These are phyloP conservation scores for Bilobella aurantiaca DNA, from an alignment of 1,140 invertebrate genomes.

Conservation along the genomic window DNA sequence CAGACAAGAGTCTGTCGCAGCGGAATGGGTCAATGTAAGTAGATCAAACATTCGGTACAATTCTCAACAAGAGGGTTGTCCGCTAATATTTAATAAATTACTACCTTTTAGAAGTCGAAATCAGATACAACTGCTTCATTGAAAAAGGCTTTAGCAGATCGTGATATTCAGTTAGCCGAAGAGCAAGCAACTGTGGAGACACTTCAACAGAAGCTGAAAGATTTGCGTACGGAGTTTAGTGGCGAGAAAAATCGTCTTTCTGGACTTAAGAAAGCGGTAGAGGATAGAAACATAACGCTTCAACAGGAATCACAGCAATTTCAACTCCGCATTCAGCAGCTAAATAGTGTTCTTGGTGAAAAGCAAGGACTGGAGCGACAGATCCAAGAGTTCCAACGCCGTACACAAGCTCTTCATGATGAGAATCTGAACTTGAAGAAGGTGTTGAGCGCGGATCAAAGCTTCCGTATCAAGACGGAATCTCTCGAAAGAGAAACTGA, in stretches of 20 bases:
- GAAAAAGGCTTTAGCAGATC: constrained; percentile 73
- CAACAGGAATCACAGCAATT: constrained; percentile 19
- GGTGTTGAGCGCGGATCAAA: constrained; percentile 22
- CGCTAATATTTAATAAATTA: neutral
- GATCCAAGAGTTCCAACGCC: neutral
- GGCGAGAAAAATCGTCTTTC: constrained; percentile 50
- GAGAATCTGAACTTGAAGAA: constrained; percentile 23
- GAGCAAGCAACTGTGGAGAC: constrained; percentile 55
- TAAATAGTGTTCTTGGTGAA: constrained; percentile 7
- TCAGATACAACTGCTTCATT: constrained; percentile 72
- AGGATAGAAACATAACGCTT: constrained; percentile 14
- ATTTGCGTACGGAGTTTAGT: constrained; percentile 60
- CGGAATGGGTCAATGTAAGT: constrained; percentile 65
- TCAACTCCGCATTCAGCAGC: constrained; percentile 21
- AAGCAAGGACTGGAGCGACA: neutral
- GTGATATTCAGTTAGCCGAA: constrained; percentile 59
- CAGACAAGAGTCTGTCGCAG: constrained; percentile 68
- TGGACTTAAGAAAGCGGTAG: constrained; percentile 42
- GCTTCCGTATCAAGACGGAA: constrained; percentile 23
- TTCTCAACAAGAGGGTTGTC: too few species aligned
- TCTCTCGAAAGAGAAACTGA: constrained; percentile 28
- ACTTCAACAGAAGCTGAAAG: constrained; percentile 62
- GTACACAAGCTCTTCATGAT: constrained; percentile 5
- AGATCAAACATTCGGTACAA: constrained; percentile 1
- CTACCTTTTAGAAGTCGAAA: constrained; percentile 48